These are phyloP conservation scores for Lepidurus packardi DNA, from an alignment of 1,140 invertebrate genomes.

Conservation along the genomic window DNA sequence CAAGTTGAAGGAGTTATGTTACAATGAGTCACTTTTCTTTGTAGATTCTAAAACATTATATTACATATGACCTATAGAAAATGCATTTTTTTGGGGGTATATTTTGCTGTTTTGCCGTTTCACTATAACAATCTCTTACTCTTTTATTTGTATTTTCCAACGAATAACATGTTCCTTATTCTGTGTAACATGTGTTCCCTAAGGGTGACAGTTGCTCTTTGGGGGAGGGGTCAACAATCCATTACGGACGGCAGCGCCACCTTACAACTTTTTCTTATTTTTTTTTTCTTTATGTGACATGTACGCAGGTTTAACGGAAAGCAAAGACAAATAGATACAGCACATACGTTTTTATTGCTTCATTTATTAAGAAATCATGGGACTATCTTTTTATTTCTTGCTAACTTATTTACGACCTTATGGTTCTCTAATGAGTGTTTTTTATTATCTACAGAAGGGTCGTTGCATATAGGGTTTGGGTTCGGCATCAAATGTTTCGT, in stretches of 20 bases:
- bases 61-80: no score
- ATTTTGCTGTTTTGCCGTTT: no score
- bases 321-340: no score
- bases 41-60: no score
- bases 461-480: slow-evolving; percentile 17
- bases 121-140: no score
- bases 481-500: background rate
- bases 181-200: background rate
- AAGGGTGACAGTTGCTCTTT: background rate
- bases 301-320: background rate
- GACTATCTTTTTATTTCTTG: background rate
- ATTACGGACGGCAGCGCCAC: background rate
- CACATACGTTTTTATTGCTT: background rate
- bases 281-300: background rate
- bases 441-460: background rate
- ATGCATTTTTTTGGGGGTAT: no score
- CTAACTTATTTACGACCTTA: background rate
- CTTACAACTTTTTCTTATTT: background rate
- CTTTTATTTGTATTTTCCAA: no score
- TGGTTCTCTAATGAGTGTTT: background rate
- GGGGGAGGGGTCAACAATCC: background rate
- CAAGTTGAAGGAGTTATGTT: no score
- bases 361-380: background rate
- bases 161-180: background rate
- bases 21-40: no score